Evolutionary conservation across 35 echinoderm and acorn worm genomes (phyloP).

Genomic region (Strongylocentrotus purpuratus): DNA sequence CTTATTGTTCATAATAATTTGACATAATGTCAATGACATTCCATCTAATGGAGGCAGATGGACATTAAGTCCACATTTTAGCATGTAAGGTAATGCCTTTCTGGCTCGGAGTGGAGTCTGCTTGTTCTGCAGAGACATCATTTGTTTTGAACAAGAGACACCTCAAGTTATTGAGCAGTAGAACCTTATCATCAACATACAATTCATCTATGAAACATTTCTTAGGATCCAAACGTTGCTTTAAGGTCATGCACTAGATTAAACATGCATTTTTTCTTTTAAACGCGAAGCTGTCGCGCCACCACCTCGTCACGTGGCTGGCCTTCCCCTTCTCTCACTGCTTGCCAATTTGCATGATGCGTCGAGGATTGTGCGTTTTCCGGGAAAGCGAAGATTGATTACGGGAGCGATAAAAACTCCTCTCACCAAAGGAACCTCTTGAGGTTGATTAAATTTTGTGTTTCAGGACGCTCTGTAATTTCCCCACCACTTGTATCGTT

Average conservation of each 20-base stretch:
- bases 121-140: no score
- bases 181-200: no score
- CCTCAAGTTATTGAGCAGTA: no score
- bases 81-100: no score
- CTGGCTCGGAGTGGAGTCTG: no score
- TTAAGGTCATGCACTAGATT: not conserved
- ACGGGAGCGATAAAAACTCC: not conserved
- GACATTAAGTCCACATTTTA: no score
- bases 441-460: not conserved
- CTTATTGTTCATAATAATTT: no score
- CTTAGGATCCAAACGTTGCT: no score
- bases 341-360: not conserved
- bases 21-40: no score
- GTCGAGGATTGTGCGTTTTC: not conserved
- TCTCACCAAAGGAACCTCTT: not conserved
- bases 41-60: no score
- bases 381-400: constrained; percentile 9
- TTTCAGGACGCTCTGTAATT: not conserved
- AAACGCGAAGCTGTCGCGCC: not conserved
- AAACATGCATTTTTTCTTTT: not conserved
- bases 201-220: no score
- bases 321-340: not conserved
- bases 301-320: not conserved
- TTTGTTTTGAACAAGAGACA: no score
- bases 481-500: not conserved